A percentile compares a stretch with the other conserved stretches of the same genome.
Conservation (phyloP, 2,888 invertebrate species). For the Lepidocyrtinus sp. region DNA sequence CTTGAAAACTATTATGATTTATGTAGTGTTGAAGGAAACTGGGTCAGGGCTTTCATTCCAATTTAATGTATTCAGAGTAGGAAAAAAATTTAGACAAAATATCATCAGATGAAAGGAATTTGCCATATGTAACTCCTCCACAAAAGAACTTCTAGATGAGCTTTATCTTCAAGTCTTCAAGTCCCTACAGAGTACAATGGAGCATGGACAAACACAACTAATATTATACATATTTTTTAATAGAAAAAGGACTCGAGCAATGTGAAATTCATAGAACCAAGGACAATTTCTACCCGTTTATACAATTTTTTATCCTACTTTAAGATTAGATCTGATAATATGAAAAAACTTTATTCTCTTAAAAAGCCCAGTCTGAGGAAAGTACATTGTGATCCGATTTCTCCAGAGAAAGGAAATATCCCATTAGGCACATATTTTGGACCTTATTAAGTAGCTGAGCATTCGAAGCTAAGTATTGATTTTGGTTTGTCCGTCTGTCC, state of each 20-base stretch:
- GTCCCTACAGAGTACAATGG: background rate
- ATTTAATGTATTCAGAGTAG: conserved; percentile 32
- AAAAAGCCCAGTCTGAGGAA: background rate
- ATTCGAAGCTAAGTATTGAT: background rate
- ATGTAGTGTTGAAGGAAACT: conserved; percentile 24
- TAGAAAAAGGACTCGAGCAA: no score
- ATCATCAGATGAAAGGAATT: conserved; percentile 11
- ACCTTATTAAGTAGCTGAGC: background rate
- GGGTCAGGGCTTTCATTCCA: conserved; percentile 35
- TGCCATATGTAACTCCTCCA: background rate
- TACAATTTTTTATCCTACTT: background rate
- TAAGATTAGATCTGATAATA: background rate
- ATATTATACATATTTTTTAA: no score
- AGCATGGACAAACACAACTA: conserved; percentile 14
- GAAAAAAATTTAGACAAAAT: conserved; percentile 33
- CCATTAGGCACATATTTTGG: background rate
- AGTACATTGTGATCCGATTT: background rate
- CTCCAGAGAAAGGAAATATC: background rate
- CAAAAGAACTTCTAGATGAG: conserved; percentile 10
- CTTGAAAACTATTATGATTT: conserved; percentile 30
- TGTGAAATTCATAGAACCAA: background rate
- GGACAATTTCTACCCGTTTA: background rate
- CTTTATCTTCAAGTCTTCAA: background rate
- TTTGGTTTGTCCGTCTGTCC: no score
- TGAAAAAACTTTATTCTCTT: background rate